Percentiles rank a stretch among this genome's conserved stretches.
Evolutionary conservation across 92 coral and sea anemone genomes (phyloP).

Genomic region (Phenganax subtilis): DNA sequence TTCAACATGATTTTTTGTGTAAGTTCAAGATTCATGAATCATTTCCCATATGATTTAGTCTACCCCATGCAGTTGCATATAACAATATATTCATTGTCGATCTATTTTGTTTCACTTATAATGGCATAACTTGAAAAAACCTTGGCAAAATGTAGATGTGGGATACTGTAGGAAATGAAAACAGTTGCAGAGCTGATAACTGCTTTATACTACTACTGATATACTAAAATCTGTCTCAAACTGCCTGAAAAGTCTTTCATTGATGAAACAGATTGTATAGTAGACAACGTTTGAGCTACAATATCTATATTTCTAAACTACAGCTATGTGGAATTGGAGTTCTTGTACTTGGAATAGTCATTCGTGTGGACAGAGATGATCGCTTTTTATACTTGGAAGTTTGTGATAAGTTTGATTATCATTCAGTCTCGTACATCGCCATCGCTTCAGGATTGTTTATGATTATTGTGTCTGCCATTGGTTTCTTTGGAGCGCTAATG

Average conservation of each 20-base stretch:
- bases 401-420: constrained; percentile 40
- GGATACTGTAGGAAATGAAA: no score
- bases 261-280: no score
- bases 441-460: constrained; percentile 37
- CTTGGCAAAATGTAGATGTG: no score
- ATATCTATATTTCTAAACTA: background rate
- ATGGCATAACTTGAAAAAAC: no score
- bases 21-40: background rate
- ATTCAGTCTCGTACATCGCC: constrained; percentile 29
- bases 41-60: no score
- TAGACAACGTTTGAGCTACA: background rate
- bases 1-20: constrained; percentile 25
- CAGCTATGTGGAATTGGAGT: constrained; percentile 38
- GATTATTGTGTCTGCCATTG: constrained; percentile 28
- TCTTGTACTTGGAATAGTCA: constrained; percentile 22
- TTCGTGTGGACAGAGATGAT: constrained; percentile 31
- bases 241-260: no score
- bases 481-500: constrained; percentile 18
- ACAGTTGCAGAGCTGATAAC: no score
- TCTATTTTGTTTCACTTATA: no score
- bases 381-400: constrained; percentile 34
- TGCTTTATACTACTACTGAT: no score
- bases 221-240: background rate
- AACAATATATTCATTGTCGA: no score
- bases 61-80: no score